Evolutionary conservation across 2,888 invertebrate species (phyloP), one percentile per base, ranked within the genome.

Genomic region (Keiferia lycopersicella): DNA sequence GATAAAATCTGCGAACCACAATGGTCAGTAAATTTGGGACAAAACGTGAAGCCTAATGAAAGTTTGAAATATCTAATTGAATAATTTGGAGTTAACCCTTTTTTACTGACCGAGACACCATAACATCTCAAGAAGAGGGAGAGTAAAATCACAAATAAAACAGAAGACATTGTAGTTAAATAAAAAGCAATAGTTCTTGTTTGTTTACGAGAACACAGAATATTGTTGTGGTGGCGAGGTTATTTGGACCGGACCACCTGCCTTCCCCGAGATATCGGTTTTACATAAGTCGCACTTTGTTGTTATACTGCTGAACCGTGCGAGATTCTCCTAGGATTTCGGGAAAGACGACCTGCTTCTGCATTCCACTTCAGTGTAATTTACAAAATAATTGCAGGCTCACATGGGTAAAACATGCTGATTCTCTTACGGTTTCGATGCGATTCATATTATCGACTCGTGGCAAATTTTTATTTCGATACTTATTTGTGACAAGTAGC

Each of bases 201-300:
- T 58, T 60, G 61, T 66, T 67, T 67, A 65, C 58, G 66, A 63
- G 65, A 59, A 48, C 62, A 60, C 61, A 30, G 48, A 65, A 64
- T 65, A 62, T 67, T 69, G 66, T 69, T 69, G 70, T 69, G 71
- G 67, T 62, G 66, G 62, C 68, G 64, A 70, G 74, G 71, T 72
- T 71, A 71, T 69, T 71, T 72, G 71, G 68, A 73, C 75, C 70
- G 72, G 64, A 76, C 69, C 64, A 71, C 65, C 72, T 70, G 70
- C 74, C 74, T 73, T 75, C 34, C 50, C 48, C 73, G 73, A 79
- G 72, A 74, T 82, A 84, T 83, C 77, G 82, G 79, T 83, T 82
- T 78, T 76, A 79, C 77, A 82, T 82, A 79, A 81, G 76, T 82
- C 76, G 77, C 74, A 70, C 75, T 76, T 75, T 73, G 73, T 77